These are phyloP conservation scores for Epinephelus lanceolatus DNA, from an alignment of 2,113 vertebrate species.

Conservation along the genomic window DNA sequence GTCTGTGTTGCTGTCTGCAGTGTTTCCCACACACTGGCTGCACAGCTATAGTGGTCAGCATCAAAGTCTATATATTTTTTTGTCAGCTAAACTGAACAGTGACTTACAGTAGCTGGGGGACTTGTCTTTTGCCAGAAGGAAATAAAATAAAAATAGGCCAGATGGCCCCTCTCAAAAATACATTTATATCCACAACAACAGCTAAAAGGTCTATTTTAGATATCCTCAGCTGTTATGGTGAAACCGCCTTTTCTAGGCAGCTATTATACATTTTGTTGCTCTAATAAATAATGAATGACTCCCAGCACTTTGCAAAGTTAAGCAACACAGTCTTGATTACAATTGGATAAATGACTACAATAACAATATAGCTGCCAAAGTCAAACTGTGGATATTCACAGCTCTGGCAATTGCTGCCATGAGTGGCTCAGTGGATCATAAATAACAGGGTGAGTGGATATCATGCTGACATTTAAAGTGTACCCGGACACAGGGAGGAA, in stretches of 20 bases:
- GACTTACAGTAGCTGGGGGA: slow-evolving; percentile 68
- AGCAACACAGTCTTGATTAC: slow-evolving; percentile 13
- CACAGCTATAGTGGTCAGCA: slow-evolving; percentile 57
- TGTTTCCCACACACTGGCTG: slow-evolving; percentile 34
- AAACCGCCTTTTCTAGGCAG: slow-evolving; percentile 26
- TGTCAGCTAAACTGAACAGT: slow-evolving; percentile 50
- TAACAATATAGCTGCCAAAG: slow-evolving; percentile 36
- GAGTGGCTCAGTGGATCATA: slow-evolving; percentile 35
- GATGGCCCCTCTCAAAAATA: slow-evolving; percentile 55
- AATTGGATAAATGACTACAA: slow-evolving; percentile 30
- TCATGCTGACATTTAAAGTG: slow-evolving; percentile 28
- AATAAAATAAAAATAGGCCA: slow-evolving; percentile 59
- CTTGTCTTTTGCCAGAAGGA: slow-evolving; percentile 55
- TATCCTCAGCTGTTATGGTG: slow-evolving; percentile 29
- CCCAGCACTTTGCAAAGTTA: slow-evolving; percentile 18
- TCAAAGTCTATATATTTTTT: slow-evolving; percentile 46
- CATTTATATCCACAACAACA: slow-evolving; percentile 49
- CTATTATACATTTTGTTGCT: slow-evolving; percentile 36
- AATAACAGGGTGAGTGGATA: slow-evolving; percentile 35
- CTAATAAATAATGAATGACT: slow-evolving; percentile 36
- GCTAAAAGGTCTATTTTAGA: slow-evolving; percentile 28
- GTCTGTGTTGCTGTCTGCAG: slow-evolving; percentile 2
- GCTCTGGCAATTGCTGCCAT: slow-evolving; percentile 21
- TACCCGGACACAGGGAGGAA: slow-evolving; percentile 26
- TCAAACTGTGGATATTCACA: slow-evolving; percentile 22